Base-by-base conservation (phyloP, 2,888 invertebrate genomes). In the Spodoptera exigua region DNA sequence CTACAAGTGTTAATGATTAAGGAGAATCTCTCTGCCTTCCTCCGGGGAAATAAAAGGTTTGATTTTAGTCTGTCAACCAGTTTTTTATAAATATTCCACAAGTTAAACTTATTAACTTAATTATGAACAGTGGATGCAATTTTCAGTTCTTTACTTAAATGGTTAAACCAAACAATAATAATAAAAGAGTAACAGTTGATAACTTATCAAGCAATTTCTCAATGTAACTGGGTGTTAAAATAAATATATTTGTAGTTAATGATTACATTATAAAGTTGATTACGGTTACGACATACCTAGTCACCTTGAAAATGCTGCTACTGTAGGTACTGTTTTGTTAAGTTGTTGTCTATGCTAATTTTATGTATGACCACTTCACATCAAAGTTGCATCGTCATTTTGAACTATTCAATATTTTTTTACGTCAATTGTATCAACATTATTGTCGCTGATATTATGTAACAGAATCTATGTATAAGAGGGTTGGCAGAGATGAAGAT, bases 351-450 rank as follows among this genome's bases (percentile, higher is more conserved):
- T 40, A 70, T 57, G 54, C 16, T 56, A 57, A 64, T 64, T 35
- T 14, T 41, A 53, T 46, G 35, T 44, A n/a, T 21, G 40, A 9
- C 46, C 37, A 49, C 41, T 27, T 43, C 16, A 32, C 49, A 47
- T 44, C 3, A 54, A 68, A 73, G 17, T 21, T 41, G 55, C 52
- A 11, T 36, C 12, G 54, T 69, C 74, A 69, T 74, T 47, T 16
- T 55, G 39, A 13, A 17, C 36, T 14, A 34, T 10, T 27, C 27
- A 27, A 3, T 18, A 17, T 1, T 16, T 40, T n/a, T 21, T 27
- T 27, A 27, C 27, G 7, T 27, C 27, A 27, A 1, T 18, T 18
- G 18, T 3, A 18, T 18, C 18, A 18, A 18, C 3, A 18, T 18
- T 18, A 2, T 18, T 3, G 18, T 18, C 18, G 2, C 3, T 9